Conservation (phyloP, 2,113 vertebrate species). For the Rhabdornis inornatus region DNA sequence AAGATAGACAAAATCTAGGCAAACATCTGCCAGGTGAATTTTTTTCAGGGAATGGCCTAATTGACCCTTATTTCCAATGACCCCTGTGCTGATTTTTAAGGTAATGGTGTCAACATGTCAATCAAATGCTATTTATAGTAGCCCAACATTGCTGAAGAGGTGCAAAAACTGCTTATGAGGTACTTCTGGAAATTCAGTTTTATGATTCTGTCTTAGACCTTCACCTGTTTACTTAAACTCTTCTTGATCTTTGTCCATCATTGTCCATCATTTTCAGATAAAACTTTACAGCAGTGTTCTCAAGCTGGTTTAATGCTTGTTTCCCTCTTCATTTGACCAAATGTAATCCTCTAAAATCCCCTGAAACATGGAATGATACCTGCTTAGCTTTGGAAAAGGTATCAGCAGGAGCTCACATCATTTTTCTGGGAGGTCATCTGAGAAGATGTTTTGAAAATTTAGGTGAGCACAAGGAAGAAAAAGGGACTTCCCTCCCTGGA, state of each 20-base stretch:
- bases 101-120: neutral
- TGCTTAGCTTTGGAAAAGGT: neutral
- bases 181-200: neutral
- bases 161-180: neutral
- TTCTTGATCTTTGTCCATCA: neutral
- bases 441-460: neutral
- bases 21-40: neutral
- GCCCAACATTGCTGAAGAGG: neutral
- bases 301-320: neutral
- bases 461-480: neutral
- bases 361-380: neutral
- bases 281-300: neutral
- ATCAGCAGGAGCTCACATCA: neutral
- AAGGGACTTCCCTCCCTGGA: neutral
- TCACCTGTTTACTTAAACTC: neutral
- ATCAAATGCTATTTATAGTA: neutral
- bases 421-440: neutral
- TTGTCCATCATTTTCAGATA: neutral
- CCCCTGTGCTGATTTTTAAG: neutral
- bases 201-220: neutral
- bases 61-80: neutral
- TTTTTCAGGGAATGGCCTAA: neutral
- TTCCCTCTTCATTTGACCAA: neutral
- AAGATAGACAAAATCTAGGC: neutral
- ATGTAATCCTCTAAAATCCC: neutral